Conservation (phyloP, 2,888 invertebrate species). For the Boloria selene region DNA sequence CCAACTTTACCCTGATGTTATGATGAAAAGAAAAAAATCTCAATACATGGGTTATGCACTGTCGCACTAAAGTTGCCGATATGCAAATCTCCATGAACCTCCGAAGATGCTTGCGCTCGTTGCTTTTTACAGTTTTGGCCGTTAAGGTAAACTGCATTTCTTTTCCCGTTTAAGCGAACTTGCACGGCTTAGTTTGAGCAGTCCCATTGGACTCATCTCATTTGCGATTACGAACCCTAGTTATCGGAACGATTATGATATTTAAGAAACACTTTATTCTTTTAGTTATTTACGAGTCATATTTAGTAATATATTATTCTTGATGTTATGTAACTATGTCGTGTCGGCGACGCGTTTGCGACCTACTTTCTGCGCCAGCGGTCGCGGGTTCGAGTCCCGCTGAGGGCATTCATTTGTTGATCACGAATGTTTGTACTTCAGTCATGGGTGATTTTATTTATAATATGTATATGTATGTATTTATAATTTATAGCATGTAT, state of each 20-base stretch:
- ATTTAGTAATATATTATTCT: background rate
- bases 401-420: no score
- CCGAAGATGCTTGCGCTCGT: slow-evolving; percentile 46
- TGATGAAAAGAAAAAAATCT: slow-evolving; percentile 34
- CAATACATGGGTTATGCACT: slow-evolving; percentile 30
- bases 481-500: no score
- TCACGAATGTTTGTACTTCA: no score
- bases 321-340: no score
- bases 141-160: slow-evolving; percentile 43
- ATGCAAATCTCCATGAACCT: slow-evolving; percentile 48
- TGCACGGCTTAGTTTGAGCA: slow-evolving; percentile 32
- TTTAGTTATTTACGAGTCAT: background rate
- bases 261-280: slow-evolving; percentile 10
- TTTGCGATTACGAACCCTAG: slow-evolving; percentile 38
- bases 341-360: no score
- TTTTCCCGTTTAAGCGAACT: slow-evolving; percentile 41
- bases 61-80: slow-evolving; percentile 35
- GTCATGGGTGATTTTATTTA: no score
- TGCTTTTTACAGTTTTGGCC: slow-evolving; percentile 48
- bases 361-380: no score
- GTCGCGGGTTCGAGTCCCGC: no score
- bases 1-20: slow-evolving; percentile 26
- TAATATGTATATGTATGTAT: no score
- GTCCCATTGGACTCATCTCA: slow-evolving; percentile 40
- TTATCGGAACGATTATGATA: slow-evolving; percentile 34